Conservation (phyloP, 2,888 invertebrate genomes). For the Lymantria dispar region DNA sequence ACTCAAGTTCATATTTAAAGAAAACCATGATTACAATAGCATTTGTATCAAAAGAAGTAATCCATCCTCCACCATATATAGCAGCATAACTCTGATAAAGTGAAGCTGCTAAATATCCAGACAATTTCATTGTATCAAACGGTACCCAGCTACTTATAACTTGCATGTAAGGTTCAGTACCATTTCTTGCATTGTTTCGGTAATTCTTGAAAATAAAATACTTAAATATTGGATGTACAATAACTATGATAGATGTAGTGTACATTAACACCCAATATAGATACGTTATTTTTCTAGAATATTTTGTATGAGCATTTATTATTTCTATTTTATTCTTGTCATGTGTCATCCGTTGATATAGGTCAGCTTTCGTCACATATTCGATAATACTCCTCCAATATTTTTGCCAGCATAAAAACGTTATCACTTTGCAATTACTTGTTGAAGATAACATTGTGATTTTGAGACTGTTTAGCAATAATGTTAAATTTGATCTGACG, state of each 20-base stretch:
- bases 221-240: slow-evolving; percentile 56
- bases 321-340: slow-evolving; percentile 38
- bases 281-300: slow-evolving; percentile 64
- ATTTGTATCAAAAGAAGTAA: slow-evolving; percentile 67
- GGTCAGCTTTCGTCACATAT: slow-evolving; percentile 58
- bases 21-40: slow-evolving; percentile 72
- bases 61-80: slow-evolving; percentile 69
- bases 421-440: slow-evolving; percentile 57
- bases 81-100: slow-evolving; percentile 59
- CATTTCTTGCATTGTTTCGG: slow-evolving; percentile 50
- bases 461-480: slow-evolving; percentile 63
- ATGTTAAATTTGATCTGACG: slow-evolving; percentile 55
- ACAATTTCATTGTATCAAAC: slow-evolving; percentile 52
- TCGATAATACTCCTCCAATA: slow-evolving; percentile 59
- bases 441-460: slow-evolving; percentile 66
- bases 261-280: slow-evolving; percentile 65
- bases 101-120: slow-evolving; percentile 56
- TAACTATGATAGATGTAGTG: slow-evolving; percentile 57
- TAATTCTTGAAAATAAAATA: slow-evolving; percentile 49
- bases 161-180: slow-evolving; percentile 53
- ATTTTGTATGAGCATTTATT: slow-evolving; percentile 49
- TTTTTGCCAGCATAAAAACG: slow-evolving; percentile 59
- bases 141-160: slow-evolving; percentile 73
- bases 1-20: slow-evolving; percentile 60
- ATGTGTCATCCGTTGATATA: slow-evolving; percentile 41